Evolutionary conservation across 1,140 invertebrate genomes (phyloP).

Genomic region (Calliopsis andreniformis): DNA sequence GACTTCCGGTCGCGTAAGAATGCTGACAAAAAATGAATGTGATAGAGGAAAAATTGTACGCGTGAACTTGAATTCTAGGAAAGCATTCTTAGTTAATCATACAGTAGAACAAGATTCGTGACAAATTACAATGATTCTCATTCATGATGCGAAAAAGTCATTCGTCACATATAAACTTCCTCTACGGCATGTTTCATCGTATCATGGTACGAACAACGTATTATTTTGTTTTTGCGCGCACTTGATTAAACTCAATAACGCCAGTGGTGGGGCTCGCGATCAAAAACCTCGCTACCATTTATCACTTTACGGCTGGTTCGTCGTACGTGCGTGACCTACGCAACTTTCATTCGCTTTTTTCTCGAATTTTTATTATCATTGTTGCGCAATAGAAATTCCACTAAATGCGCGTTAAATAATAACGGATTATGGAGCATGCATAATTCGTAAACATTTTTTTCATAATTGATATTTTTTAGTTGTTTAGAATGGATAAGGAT

Average conservation of each 20-base stretch:
- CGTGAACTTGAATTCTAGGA: neutral
- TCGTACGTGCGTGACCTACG: constrained; percentile 54
- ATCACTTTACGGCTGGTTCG: constrained; percentile 42
- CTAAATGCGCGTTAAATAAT: no score
- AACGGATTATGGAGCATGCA: no score
- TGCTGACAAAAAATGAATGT: no score
- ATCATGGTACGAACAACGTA: neutral
- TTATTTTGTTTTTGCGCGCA: constrained; percentile 41
- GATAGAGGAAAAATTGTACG: neutral
- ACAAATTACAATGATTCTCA: constrained; percentile 19
- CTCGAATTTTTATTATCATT: neutral
- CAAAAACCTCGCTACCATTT: constrained; percentile 56
- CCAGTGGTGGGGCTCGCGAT: constrained; percentile 35
- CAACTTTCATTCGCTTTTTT: constrained; percentile 13
- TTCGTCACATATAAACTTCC: constrained; percentile 22
- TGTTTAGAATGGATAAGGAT: no score
- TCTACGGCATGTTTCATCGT: constrained; percentile 13
- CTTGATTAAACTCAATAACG: constrained; percentile 39
- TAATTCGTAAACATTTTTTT: neutral
- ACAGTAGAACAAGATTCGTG: neutral
- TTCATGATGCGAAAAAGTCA: constrained; percentile 17
- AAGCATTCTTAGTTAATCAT: neutral
- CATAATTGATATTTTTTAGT: no score
- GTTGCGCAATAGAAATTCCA: no score
- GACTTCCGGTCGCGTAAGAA: no score